phyloP scores from a whole-genome alignment of 2,113 vertebrate species.

The Excalfactoria chinensis region DNA sequence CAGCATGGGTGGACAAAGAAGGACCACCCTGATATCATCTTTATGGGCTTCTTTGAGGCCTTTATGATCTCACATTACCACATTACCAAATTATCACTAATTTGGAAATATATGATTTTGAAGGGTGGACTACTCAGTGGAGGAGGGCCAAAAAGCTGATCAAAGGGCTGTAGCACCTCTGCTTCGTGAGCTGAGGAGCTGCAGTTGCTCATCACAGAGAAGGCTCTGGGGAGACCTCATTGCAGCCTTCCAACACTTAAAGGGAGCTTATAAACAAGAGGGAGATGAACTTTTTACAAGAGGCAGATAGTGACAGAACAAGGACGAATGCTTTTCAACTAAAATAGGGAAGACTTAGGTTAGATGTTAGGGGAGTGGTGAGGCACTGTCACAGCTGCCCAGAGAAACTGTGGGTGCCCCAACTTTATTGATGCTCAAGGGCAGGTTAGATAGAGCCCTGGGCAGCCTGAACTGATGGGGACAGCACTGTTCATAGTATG shows the following conservation, averaged over 20 bases:
- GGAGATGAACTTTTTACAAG: neutral
- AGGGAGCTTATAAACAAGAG: neutral
- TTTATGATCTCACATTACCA: too few species aligned
- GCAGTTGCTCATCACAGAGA: too few species aligned
- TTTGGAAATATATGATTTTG: neutral
- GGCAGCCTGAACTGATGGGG: neutral
- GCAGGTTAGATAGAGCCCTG: neutral
- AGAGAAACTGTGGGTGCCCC: neutral
- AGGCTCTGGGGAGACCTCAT: too few species aligned
- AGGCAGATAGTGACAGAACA: neutral
- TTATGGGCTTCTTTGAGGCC: neutral
- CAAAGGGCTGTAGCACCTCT: too few species aligned
- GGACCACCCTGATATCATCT: neutral
- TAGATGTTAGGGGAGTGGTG: neutral
- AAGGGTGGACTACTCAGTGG: neutral
- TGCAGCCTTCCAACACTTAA: neutral
- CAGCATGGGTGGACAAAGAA: neutral
- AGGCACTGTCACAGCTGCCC: neutral
- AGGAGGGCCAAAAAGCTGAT: too few species aligned
- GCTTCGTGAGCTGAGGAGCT: too few species aligned
- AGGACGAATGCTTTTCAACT: neutral
- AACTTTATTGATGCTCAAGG: neutral
- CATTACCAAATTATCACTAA: too few species aligned
- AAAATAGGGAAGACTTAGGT: neutral
- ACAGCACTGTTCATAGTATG: too few species aligned